These are phyloP conservation scores for Tuberolachnus salignus DNA, from an alignment of 2,888 invertebrate genomes.

Conservation along the genomic window DNA sequence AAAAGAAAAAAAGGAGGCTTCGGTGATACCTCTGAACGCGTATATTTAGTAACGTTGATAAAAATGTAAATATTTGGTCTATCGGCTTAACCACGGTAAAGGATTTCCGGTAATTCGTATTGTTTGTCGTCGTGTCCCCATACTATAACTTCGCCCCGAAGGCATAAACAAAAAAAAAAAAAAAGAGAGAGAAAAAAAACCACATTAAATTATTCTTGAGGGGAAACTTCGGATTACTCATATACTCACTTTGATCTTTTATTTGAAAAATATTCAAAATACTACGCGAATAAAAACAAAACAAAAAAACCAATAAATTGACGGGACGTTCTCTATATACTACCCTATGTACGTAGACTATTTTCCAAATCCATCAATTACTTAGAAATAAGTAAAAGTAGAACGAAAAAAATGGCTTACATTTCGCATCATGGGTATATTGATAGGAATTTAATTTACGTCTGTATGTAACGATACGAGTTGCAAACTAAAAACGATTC, in stretches of 20 bases:
- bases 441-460: too few species aligned
- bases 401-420: too few species aligned
- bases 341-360: too few species aligned
- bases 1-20: too few species aligned
- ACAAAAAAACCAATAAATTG: too few species aligned
- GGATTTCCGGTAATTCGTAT: background rate
- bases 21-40: too few species aligned
- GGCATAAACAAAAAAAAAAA: background rate
- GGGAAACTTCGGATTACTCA: background rate
- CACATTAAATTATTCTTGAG: constrained; percentile 17
- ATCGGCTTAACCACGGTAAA: background rate
- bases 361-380: too few species aligned
- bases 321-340: too few species aligned
- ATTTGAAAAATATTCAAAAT: constrained; percentile 28
- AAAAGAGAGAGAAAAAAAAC: background rate
- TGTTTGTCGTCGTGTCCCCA: background rate
- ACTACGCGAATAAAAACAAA: background rate
- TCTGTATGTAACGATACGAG: too few species aligned
- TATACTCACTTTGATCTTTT: background rate
- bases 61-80: constrained; percentile 26
- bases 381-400: too few species aligned
- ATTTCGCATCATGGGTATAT: too few species aligned
- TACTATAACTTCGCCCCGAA: background rate
- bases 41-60: background rate
- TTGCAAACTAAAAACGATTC: too few species aligned